Conservation (phyloP, 1,140 invertebrate species). For the Drosophila ogumai region DNA sequence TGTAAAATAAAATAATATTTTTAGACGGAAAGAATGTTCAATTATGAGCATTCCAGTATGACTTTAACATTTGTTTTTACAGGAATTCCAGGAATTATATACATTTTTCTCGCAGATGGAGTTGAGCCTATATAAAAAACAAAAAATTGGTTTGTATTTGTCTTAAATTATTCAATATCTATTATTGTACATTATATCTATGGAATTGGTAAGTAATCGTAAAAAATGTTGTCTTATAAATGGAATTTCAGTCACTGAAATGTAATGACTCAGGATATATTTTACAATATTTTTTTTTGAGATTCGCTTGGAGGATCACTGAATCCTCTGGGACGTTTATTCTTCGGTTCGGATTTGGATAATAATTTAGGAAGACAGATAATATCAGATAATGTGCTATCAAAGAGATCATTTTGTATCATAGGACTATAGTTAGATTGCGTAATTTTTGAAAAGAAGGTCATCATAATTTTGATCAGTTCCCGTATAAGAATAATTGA, state of each 20-base stretch:
- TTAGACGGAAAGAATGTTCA: neutral
- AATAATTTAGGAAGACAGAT: neutral
- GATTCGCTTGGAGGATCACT: neutral
- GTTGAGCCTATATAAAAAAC: neutral
- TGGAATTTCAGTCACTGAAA: no score
- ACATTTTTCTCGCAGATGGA: neutral
- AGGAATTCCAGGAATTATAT: neutral
- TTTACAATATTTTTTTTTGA: neutral
- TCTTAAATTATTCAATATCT: neutral
- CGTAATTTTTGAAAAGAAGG: neutral
- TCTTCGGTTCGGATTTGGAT: neutral
- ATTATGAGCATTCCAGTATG: neutral
- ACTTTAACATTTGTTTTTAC: neutral
- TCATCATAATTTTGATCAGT: no score
- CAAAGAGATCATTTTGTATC: conserved; percentile 14
- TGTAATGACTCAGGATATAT: neutral
- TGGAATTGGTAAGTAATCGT: neutral
- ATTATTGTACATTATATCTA: neutral
- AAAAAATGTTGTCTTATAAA: neutral
- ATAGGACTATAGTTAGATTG: neutral
- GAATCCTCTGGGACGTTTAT: neutral
- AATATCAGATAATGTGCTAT: no score
- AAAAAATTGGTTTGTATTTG: neutral
- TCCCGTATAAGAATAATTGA: neutral
- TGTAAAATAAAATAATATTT: neutral